Conservation (phyloP, 2,888 invertebrate species). For the Siphonodentalium dalli region DNA sequence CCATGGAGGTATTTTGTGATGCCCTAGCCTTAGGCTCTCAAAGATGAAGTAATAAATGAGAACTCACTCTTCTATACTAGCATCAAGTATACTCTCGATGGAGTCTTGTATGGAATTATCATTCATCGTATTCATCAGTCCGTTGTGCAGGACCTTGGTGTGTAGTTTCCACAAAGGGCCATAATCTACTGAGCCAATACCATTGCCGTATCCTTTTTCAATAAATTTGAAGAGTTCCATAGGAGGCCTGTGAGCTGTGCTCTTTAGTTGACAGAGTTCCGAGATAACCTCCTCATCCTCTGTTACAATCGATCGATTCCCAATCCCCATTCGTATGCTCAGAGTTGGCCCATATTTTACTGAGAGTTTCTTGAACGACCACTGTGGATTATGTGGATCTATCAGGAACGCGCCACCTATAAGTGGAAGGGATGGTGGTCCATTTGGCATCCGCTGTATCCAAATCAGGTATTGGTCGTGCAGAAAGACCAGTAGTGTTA, state of each 20-base stretch:
- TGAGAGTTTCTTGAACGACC: conserved; percentile 21
- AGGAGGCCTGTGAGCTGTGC: conserved; percentile 23
- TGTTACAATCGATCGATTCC: conserved; percentile 23
- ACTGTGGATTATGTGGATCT: conserved; percentile 19
- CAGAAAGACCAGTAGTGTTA: no score
- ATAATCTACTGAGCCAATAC: conserved; percentile 33
- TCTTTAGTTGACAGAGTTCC: conserved; percentile 12
- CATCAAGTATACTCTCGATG: no score
- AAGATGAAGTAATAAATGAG: no score
- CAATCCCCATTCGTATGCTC: conserved; percentile 30
- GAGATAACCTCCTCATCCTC: conserved; percentile 20
- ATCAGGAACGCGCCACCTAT: conserved; percentile 30
- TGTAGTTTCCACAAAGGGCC: conserved; percentile 25
- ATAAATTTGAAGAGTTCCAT: conserved; percentile 26
- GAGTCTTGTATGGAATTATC: no score
- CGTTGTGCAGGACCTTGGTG: conserved; percentile 22
- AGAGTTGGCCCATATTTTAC: conserved; percentile 32
- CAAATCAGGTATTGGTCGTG: conserved; percentile 31
- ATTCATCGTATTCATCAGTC: conserved; percentile 18
- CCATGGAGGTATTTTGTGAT: no score
- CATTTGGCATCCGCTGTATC: conserved; percentile 28
- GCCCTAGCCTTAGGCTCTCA: no score
- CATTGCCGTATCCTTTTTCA: conserved; percentile 27
- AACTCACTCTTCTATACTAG: no score
- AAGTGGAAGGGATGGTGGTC: conserved; percentile 37